A percentile compares a stretch with the other conserved stretches of the same genome.
phyloP scores from a whole-genome alignment of 1,140 invertebrate species.

The Apis dorsata region DNA sequence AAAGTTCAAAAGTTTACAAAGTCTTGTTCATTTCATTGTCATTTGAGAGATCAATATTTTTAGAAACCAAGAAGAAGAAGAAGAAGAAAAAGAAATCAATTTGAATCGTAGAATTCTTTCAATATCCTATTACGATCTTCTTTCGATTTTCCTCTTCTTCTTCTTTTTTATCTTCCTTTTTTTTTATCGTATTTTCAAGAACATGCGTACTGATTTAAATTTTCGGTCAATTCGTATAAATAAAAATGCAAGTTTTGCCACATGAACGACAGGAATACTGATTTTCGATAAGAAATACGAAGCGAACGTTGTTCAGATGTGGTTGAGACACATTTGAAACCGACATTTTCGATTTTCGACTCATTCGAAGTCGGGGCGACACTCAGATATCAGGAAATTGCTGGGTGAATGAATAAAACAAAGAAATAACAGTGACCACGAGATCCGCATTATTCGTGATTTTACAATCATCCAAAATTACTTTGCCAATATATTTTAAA shows the following conservation, averaged over 20 bases:
- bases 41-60: neutral
- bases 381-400: conserved; percentile 15
- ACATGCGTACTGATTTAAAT: neutral
- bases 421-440: conserved; percentile 15
- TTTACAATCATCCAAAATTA: conserved; percentile 5
- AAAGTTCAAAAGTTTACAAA: neutral
- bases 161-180: too few relatives aligned
- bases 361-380: conserved; percentile 34
- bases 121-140: too few relatives aligned
- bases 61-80: too few relatives aligned
- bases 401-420: conserved; percentile 34
- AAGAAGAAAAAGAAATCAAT: neutral
- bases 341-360: conserved; percentile 32
- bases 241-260: conserved; percentile 25
- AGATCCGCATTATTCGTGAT: neutral
- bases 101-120: neutral
- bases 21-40: neutral
- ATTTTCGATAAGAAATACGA: conserved; percentile 20
- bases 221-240: conserved; percentile 21
- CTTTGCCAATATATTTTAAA: too few relatives aligned
- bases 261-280: conserved; percentile 23
- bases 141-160: neutral
- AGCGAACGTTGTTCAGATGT: neutral
- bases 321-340: conserved; percentile 4
- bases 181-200: neutral